phyloP scores from a whole-genome alignment of 2,797 vertebrate genomes.

The Rhabdophis nuchalis region DNA sequence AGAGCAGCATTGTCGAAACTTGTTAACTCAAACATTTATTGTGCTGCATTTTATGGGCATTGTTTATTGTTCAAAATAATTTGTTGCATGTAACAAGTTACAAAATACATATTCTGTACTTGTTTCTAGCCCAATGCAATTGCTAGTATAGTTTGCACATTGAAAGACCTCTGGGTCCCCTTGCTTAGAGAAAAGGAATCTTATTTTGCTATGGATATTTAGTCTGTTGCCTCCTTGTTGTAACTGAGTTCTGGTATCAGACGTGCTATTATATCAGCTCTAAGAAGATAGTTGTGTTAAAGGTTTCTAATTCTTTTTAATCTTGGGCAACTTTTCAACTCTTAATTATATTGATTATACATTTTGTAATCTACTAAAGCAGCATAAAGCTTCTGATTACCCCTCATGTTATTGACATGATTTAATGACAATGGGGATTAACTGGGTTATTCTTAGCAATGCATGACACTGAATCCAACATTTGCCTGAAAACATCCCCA shows the following conservation, averaged over 20 bases:
- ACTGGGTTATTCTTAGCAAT: neutral
- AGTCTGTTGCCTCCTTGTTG: neutral
- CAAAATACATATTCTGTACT: conserved; percentile 17
- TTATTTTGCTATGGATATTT: neutral
- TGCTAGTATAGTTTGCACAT: conserved; percentile 8
- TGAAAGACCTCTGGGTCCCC: conserved; percentile 17
- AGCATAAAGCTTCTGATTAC: neutral
- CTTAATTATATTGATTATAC: neutral
- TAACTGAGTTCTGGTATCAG: neutral
- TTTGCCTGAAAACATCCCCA: neutral
- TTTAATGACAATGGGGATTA: neutral
- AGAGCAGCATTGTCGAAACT: rapidly evolving
- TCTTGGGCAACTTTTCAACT: neutral
- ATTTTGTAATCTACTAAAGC: neutral
- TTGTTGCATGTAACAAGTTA: neutral
- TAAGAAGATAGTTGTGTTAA: neutral
- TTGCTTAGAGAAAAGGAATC: neutral
- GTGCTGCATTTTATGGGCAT: rapidly evolving
- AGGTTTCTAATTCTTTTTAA: neutral
- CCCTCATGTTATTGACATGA: neutral
- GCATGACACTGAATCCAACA: neutral
- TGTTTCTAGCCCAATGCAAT: conserved; percentile 27
- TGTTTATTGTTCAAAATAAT: conserved; percentile 14
- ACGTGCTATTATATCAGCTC: neutral
- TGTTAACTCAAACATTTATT: neutral